Base-by-base conservation (phyloP, 1,140 invertebrate genomes). In the Parasteatoda tepidariorum region DNA sequence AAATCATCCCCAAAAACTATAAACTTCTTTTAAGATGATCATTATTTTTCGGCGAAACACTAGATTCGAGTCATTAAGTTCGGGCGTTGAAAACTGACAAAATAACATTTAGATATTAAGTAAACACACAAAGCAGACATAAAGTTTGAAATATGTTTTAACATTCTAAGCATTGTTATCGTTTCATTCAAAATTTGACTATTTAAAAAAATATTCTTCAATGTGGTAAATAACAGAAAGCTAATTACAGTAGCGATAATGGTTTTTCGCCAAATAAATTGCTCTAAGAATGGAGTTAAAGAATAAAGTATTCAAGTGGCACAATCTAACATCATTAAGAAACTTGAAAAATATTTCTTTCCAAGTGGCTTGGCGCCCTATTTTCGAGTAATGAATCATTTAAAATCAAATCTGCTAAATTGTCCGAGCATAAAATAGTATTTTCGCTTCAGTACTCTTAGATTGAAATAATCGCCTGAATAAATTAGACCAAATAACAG, bases 391-490 rank as follows among this genome's bases (percentile, higher is more conserved):
- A 78, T 66, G 74, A 78, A 78, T 78, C 74, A 78, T 78, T 78
- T 78, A 78, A 75, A 78, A 78, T 78, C 74, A 78, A 78, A 78
- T 78, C 62, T 78, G 74, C 74, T 78, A 66, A 78, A 78, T 78
- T 78, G 74, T 55, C 61, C 61, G 74, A 54, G 61, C 61, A 66
- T 78, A 66, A 78, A 78, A 78, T 78, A 78, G 61, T 78, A 41
- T 66, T 78, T 66, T 66, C 59, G 74, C 74, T 78, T 64, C 73
- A 62, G 55, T 62, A 61, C 73, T 22, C 31, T n/a, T 48, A 57
- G 34, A 57, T 71, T 55, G 55, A 55, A 75, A 75, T 68, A 68
- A 68, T 75, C 73, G 73, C 33, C 73, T 9, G 55, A 75, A 75
- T 75, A 61, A 75, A 75, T 75, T 55, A 75, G 33, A 71, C 26